A percentile compares a stretch with the other conserved stretches of the same genome.
phyloP scores from a whole-genome alignment of 2,113 vertebrate species.

The Athene cunicularia region DNA sequence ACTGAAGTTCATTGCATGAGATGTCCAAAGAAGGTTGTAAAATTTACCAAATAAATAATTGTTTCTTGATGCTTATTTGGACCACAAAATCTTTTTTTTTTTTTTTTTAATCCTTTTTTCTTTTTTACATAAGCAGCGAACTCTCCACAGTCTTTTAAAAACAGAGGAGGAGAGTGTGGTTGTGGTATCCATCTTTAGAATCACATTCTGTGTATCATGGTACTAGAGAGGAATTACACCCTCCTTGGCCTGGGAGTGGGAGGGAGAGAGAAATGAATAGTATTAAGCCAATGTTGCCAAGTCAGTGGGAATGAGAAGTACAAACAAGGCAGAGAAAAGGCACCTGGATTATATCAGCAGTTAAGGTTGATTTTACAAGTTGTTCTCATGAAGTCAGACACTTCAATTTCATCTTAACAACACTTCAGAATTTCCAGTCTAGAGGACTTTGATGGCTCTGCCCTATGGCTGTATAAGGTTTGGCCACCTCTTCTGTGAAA shows the following conservation, averaged over 20 bases:
- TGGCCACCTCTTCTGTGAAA: neutral
- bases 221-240: neutral
- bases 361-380: neutral
- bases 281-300: neutral
- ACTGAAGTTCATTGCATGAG: neutral
- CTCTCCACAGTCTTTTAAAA: neutral
- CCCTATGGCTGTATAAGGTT: neutral
- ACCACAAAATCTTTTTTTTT: neutral
- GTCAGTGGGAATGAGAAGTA: neutral
- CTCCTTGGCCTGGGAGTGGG: neutral
- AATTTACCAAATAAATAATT: neutral
- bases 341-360: neutral
- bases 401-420: neutral
- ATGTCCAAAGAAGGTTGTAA: neutral
- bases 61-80: neutral
- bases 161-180: neutral
- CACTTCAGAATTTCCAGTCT: neutral
- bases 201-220: neutral
- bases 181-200: neutral
- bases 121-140: neutral
- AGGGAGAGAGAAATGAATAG: neutral
- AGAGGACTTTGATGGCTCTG: neutral
- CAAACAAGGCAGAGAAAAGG: neutral
- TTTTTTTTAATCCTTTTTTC: neutral
- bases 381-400: neutral